These are phyloP conservation scores for Turritopsis dohrnii DNA, from an alignment of 30 jellyfish, hydroid and myxozoan genomes.

Conservation along the genomic window DNA sequence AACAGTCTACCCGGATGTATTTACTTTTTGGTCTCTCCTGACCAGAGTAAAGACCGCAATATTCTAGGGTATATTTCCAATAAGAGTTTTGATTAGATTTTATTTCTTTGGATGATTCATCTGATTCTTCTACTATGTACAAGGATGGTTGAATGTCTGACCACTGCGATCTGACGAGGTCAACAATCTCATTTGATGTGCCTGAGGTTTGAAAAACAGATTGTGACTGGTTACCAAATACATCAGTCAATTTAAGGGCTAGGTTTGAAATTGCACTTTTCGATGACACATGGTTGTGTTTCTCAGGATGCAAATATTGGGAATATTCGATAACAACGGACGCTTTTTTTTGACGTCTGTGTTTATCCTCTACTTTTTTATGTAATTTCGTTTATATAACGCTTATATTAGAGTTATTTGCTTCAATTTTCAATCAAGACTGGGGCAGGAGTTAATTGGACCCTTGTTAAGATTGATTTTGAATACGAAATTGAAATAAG, in stretches of 20 bases:
- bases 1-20: neutral
- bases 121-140: slow-evolving; percentile 4
- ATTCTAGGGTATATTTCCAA: neutral
- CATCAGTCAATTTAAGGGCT: neutral
- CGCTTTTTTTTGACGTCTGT: too few relatives aligned
- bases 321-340: too few relatives aligned
- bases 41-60: neutral
- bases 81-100: too few relatives aligned
- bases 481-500: too few relatives aligned
- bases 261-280: slow-evolving; percentile 1
- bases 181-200: neutral
- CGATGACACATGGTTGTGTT: too few relatives aligned
- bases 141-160: neutral
- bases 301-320: too few relatives aligned
- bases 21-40: neutral
- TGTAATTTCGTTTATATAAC: too few relatives aligned
- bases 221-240: neutral
- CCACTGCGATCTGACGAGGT: neutral
- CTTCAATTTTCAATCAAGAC: too few relatives aligned
- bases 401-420: too few relatives aligned
- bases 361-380: too few relatives aligned
- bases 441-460: too few relatives aligned
- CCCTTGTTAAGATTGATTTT: too few relatives aligned
- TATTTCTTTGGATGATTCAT: neutral
- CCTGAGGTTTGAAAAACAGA: neutral